A percentile compares a stretch with the other conserved stretches of the same genome.
These are phyloP conservation scores for Triplophysa rosa DNA, from an alignment of 2,113 vertebrate genomes.

Conservation along the genomic window DNA sequence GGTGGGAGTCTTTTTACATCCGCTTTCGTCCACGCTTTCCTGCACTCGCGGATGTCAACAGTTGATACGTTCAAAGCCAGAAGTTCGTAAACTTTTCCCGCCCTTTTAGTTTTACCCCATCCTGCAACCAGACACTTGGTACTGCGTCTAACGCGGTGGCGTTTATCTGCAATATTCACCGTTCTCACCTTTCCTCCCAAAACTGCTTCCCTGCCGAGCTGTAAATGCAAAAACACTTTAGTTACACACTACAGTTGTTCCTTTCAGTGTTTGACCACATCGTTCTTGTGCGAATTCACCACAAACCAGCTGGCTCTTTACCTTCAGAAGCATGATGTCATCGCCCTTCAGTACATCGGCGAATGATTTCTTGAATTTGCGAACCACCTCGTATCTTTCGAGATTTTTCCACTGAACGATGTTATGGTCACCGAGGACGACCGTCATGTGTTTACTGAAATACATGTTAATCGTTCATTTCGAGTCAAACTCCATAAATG, in stretches of 20 bases:
- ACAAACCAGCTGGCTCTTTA: background rate
- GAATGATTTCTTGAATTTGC: slow-evolving; percentile 4
- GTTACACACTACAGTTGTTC: background rate
- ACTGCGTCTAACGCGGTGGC: background rate
- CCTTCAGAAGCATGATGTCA: slow-evolving; percentile 46
- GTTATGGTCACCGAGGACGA: slow-evolving; percentile 20
- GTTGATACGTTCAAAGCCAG: slow-evolving; percentile 14
- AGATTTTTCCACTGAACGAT: background rate
- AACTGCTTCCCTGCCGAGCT: slow-evolving; percentile 29
- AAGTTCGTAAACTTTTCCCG: background rate
- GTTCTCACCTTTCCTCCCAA: background rate
- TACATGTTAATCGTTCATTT: background rate
- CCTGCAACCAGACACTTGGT: slow-evolving; percentile 38
- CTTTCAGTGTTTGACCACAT: background rate
- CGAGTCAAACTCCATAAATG: background rate
- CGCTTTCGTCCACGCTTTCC: background rate
- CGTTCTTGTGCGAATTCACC: background rate
- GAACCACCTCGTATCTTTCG: slow-evolving; percentile 20
- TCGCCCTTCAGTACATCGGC: background rate
- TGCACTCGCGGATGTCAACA: slow-evolving; percentile 6
- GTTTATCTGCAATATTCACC: background rate
- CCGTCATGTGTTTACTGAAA: background rate
- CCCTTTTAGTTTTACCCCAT: slow-evolving; percentile 18
- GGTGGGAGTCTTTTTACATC: background rate
- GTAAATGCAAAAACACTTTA: background rate